These are phyloP conservation scores for Sitophilus oryzae DNA, from an alignment of 1,140 invertebrate species.

Conservation along the genomic window DNA sequence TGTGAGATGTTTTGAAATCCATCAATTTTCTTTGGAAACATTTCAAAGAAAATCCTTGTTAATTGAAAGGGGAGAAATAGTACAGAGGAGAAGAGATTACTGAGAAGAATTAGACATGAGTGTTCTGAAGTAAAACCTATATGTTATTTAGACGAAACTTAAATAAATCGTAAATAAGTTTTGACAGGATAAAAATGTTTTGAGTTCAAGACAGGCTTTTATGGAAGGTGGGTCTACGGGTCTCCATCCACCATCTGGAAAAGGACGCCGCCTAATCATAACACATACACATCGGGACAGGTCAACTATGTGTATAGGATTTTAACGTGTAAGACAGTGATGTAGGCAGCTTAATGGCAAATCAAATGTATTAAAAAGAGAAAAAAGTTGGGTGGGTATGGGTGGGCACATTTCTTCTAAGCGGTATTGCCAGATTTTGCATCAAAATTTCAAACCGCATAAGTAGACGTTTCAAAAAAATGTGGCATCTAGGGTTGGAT, in stretches of 20 bases:
- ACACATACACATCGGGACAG: too few species aligned
- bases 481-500: too few species aligned
- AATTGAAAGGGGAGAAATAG: constrained; percentile 18
- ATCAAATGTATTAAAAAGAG: too few species aligned
- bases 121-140: constrained; percentile 12
- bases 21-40: constrained; percentile 16
- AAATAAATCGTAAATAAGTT: constrained; percentile 23
- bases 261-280: constrained; percentile 24
- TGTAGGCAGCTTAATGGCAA: too few species aligned
- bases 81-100: constrained; percentile 20
- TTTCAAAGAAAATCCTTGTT: constrained; percentile 14
- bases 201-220: constrained; percentile 20
- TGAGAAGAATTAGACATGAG: constrained; percentile 16
- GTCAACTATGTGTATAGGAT: too few species aligned
- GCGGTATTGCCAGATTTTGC: too few species aligned
- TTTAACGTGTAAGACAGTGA: too few species aligned
- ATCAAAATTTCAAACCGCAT: too few species aligned
- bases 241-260: constrained; percentile 26
- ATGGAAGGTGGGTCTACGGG: constrained; percentile 17
- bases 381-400: too few species aligned
- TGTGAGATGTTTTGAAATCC: too few species aligned
- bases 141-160: constrained; percentile 28
- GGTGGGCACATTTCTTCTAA: too few species aligned
- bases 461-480: too few species aligned
- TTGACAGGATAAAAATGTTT: constrained; percentile 25